Base-by-base conservation (phyloP, 1,140 invertebrate genomes). In the Ceratosolen fusciceps region DNA sequence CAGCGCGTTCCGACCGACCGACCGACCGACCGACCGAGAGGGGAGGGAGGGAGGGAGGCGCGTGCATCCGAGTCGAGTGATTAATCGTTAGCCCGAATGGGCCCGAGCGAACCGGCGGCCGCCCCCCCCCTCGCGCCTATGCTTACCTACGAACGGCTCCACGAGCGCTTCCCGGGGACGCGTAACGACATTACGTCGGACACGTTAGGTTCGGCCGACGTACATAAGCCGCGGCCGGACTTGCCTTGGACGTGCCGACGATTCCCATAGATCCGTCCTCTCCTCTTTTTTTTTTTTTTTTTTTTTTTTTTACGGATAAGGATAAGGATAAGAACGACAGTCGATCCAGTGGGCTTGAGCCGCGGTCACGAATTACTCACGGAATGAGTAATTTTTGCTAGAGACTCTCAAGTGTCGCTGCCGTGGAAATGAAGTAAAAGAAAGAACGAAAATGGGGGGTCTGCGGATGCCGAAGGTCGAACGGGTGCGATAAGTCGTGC, bases 61-160 rank as follows among this genome's bases (percentile, higher is more conserved):
- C 49, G 43, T 67, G 80, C 74, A 80, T 72, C 56, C 82, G 77
- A 77, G 72, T 82, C 73, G 84, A 86, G 86, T 88, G 86, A 90
- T 90, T 89, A 89, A 90, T 90, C 86, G 87, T 87, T 85, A 83
- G 83, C 85, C n/a, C n/a, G n/a, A 83, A 88, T 87, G 84, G 82
- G 56, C 83, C 76, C 79, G 83, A n/a, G n/a, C n/a, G n/a, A 83
- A 82, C 82, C 81, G 81, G 79, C 80, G 71, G 52, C 65, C 67
- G 73, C 71, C 49, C 74, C 77, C 79, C 81, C 76, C 65, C 67
- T 76, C 71, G 56, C 74, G 79, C 79, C 81, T 78, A 81, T 60
- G 77, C 70, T 60, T 75, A 79, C 75, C 67, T n/a, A n/a, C n/a
- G n/a, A n/a, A n/a, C n/a, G n/a, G n/a, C n/a, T n/a, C n/a, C n/a